Conservation (phyloP, 2,113 vertebrate genomes). For the Cyprinodon brontotheroides region DNA sequence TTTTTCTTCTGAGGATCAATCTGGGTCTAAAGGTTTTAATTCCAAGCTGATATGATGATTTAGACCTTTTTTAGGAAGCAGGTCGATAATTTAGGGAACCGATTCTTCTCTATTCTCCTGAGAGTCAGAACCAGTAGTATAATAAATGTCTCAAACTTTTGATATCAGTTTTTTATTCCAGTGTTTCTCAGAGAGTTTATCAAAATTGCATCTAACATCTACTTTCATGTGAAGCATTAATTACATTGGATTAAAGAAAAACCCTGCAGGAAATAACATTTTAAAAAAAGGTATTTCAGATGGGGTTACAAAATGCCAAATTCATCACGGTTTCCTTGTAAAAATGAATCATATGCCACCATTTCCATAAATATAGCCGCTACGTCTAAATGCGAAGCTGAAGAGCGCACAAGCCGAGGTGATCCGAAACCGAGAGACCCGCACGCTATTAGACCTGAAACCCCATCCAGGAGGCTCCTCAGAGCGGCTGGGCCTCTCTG, state of each 20-base stretch:
- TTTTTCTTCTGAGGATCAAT: background rate
- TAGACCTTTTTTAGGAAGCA: background rate
- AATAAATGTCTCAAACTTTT: background rate
- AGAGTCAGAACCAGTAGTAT: background rate
- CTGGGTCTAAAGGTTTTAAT: background rate
- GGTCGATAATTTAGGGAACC: background rate
- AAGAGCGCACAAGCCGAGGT: background rate
- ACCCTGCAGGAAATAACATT: too few species aligned
- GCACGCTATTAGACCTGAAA: background rate
- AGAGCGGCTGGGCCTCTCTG: background rate
- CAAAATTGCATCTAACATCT: background rate
- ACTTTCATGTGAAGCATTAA: background rate
- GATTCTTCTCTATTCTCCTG: background rate
- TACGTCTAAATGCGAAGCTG: background rate
- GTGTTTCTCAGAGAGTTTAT: too few species aligned
- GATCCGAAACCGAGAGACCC: conserved; percentile 9
- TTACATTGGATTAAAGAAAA: background rate
- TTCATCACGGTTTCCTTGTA: background rate
- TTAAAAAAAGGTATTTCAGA: too few species aligned
- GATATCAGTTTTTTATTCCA: too few species aligned
- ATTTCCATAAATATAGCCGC: background rate
- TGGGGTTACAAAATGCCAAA: background rate
- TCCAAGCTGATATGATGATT: background rate
- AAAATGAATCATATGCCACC: background rate
- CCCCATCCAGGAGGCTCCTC: too few species aligned